These are phyloP conservation scores for Pyrochroa serraticornis DNA, from an alignment of 2,888 invertebrate species.

Conservation along the genomic window DNA sequence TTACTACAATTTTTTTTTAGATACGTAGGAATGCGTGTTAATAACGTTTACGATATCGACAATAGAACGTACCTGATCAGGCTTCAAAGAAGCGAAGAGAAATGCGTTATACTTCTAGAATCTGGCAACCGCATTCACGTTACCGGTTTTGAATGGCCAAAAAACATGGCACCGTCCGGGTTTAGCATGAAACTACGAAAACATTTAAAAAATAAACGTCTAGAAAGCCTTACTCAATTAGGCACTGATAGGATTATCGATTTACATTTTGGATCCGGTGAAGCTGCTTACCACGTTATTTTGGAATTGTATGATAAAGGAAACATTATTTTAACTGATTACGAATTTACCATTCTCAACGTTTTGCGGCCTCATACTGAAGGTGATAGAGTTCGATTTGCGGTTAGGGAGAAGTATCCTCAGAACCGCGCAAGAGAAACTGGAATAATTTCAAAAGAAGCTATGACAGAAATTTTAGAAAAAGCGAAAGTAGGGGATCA, in stretches of 20 bases:
- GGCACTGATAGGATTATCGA: constrained; percentile 94
- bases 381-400: constrained; percentile 89
- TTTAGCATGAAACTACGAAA: constrained; percentile 99
- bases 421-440: constrained; percentile 74
- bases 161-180: constrained; percentile 92
- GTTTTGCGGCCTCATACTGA: constrained; percentile 91
- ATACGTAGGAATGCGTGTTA: constrained; percentile 88
- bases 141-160: constrained; percentile 98
- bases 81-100: constrained; percentile 83
- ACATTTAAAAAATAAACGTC: constrained; percentile 92
- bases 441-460: constrained; percentile 62
- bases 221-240: constrained; percentile 84
- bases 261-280: constrained; percentile 92
- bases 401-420: constrained; percentile 92
- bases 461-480: constrained; percentile 65
- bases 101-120: constrained; percentile 87
- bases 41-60: constrained; percentile 97
- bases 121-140: constrained; percentile 93
- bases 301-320: constrained; percentile 95
- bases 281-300: constrained; percentile 94
- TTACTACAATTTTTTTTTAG: constrained; percentile 58
- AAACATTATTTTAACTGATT: constrained; percentile 93
- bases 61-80: constrained; percentile 93
- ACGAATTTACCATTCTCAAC: constrained; percentile 86
- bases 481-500: constrained; percentile 75